Conservation (phyloP, 2,888 invertebrate genomes). For the Creontiades dilutus region DNA sequence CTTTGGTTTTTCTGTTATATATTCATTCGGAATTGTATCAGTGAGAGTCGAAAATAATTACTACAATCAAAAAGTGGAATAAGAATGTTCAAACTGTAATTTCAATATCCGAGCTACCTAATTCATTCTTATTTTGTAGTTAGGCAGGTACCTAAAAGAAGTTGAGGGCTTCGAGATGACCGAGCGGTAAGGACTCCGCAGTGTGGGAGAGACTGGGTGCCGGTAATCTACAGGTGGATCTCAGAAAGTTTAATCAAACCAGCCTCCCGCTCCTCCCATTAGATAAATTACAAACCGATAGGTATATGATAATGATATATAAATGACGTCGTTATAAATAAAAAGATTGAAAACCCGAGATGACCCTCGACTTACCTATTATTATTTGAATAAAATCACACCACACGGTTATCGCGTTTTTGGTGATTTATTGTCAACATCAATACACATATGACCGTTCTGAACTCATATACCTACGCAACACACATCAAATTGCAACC, state of each 20-base stretch:
- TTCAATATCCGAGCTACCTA: no score
- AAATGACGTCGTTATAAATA: constrained; percentile 30
- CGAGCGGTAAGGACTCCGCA: background rate
- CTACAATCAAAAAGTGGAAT: no score
- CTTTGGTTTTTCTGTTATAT: no score
- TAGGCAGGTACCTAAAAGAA: no score
- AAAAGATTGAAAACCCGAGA: constrained; percentile 1
- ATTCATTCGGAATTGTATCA: no score
- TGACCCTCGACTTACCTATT: background rate
- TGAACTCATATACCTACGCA: background rate
- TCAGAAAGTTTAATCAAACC: constrained; percentile 57
- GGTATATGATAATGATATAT: constrained; percentile 52
- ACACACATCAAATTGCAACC: background rate
- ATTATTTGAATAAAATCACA: constrained; percentile 16
- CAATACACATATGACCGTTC: background rate
- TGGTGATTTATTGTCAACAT: background rate
- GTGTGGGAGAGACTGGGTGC: constrained; percentile 44
- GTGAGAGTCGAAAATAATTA: no score
- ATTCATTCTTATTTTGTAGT: no score
- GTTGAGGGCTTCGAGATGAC: background rate
- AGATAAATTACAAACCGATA: constrained; percentile 62
- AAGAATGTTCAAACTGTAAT: no score
- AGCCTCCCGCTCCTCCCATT: constrained; percentile 64
- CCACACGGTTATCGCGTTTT: background rate
- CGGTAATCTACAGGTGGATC: constrained; percentile 59